Percentiles rank a stretch among this genome's conserved stretches.
These are phyloP conservation scores for Drosophila robusta DNA, from an alignment of 2,888 invertebrate species.

Conservation along the genomic window DNA sequence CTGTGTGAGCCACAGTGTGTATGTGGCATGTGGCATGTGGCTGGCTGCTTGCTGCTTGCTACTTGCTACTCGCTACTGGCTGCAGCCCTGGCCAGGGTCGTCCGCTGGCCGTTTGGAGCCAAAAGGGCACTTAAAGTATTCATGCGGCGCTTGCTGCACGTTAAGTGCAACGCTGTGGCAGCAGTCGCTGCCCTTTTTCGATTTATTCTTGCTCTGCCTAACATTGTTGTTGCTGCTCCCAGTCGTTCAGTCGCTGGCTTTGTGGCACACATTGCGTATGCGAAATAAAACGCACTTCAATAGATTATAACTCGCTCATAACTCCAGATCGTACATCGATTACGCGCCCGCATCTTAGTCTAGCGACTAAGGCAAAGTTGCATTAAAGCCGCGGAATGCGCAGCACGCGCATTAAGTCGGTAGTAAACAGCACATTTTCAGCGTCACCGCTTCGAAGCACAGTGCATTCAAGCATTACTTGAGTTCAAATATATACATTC, in stretches of 20 bases:
- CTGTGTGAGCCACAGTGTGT: slow-evolving; percentile 42
- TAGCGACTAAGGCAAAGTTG: slow-evolving; percentile 44
- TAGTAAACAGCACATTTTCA: slow-evolving; percentile 71
- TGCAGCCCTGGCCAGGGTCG: slow-evolving; percentile 22
- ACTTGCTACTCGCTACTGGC: slow-evolving; percentile 1
- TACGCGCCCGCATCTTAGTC: slow-evolving; percentile 47
- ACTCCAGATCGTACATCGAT: slow-evolving; percentile 66
- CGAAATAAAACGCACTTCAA: slow-evolving; percentile 75
- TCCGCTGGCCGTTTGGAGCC: slow-evolving; percentile 37
- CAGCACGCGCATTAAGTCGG: slow-evolving; percentile 60
- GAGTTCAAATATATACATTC: neutral
- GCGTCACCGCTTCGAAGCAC: slow-evolving; percentile 37
- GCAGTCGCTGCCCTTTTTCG: slow-evolving; percentile 22
- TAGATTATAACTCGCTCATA: slow-evolving; percentile 74
- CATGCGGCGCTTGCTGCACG: slow-evolving; percentile 61
- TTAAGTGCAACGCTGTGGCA: slow-evolving; percentile 62
- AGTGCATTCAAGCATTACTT: slow-evolving; percentile 20
- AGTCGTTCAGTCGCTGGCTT: slow-evolving; percentile 1
- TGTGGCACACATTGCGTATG: slow-evolving; percentile 48
- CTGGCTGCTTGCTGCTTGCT: neutral
- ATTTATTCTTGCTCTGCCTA: slow-evolving; percentile 23
- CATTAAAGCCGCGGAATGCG: slow-evolving; percentile 57
- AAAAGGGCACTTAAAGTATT: slow-evolving; percentile 63
- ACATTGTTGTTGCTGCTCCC: slow-evolving; percentile 5
- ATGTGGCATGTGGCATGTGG: slow-evolving; percentile 6